Conservation (phyloP, 2,888 invertebrate species). For the Mystacides longicornis region DNA sequence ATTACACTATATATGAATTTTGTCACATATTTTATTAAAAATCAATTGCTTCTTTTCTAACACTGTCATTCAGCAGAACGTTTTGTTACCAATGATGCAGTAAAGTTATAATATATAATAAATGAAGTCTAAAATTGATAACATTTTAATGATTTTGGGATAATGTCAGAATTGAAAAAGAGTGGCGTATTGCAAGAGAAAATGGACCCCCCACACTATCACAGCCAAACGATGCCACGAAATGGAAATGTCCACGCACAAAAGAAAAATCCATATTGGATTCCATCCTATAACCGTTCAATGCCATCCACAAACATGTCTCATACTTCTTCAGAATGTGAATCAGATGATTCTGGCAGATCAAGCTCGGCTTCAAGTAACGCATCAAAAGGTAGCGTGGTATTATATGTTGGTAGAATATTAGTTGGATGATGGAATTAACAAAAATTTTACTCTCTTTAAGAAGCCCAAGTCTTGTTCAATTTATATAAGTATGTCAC, state of each 20-base stretch:
- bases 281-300: constrained; percentile 8
- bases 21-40: too few species aligned
- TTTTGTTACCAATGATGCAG: too few species aligned
- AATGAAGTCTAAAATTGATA: background rate
- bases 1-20: too few species aligned
- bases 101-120: too few species aligned
- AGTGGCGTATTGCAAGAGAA: background rate
- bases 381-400: constrained; percentile 4
- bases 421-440: too few species aligned
- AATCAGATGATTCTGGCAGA: constrained; percentile 21
- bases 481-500: too few species aligned
- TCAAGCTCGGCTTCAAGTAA: constrained; percentile 9
- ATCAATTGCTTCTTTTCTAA: too few species aligned
- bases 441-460: too few species aligned
- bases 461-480: too few species aligned
- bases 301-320: constrained; percentile 8
- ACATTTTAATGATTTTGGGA: background rate
- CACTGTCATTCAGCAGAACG: too few species aligned
- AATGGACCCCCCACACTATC: constrained; percentile 8
- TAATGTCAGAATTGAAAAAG: background rate
- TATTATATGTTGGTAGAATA: too few species aligned
- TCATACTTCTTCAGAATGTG: constrained; percentile 15
- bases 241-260: background rate
- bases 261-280: constrained; percentile 19
- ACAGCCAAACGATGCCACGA: constrained; percentile 4